These are phyloP conservation scores for Gyps fulvus DNA, from an alignment of 2,113 vertebrate genomes.

Conservation along the genomic window DNA sequence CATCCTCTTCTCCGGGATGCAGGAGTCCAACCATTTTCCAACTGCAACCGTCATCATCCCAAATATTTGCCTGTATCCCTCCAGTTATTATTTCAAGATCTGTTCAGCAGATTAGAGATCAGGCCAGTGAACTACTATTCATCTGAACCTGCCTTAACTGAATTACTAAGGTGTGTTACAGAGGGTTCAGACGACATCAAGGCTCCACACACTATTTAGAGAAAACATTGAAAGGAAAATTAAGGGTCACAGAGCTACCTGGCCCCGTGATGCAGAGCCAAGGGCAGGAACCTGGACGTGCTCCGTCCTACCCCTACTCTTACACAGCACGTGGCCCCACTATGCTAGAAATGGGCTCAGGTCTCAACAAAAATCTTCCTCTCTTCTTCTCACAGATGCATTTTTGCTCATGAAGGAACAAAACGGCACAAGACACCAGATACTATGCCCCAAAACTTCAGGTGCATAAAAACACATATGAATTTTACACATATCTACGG, in stretches of 20 bases:
- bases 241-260: background rate
- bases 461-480: background rate
- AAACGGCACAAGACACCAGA: background rate
- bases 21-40: background rate
- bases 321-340: background rate
- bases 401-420: background rate
- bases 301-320: background rate
- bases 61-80: background rate
- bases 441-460: too few relatives aligned
- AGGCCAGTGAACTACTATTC: background rate
- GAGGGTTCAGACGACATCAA: background rate
- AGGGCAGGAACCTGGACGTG: background rate
- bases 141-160: background rate
- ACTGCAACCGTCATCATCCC: background rate
- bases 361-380: background rate
- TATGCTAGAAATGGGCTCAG: background rate
- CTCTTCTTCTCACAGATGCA: background rate
- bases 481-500: accelerated
- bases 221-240: background rate
- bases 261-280: accelerated
- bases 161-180: background rate
- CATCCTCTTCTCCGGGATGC: background rate
- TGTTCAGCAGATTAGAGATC: background rate
- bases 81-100: background rate
- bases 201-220: background rate